Conservation (phyloP, 1,140 invertebrate species). For the Drosophila ogumai region DNA sequence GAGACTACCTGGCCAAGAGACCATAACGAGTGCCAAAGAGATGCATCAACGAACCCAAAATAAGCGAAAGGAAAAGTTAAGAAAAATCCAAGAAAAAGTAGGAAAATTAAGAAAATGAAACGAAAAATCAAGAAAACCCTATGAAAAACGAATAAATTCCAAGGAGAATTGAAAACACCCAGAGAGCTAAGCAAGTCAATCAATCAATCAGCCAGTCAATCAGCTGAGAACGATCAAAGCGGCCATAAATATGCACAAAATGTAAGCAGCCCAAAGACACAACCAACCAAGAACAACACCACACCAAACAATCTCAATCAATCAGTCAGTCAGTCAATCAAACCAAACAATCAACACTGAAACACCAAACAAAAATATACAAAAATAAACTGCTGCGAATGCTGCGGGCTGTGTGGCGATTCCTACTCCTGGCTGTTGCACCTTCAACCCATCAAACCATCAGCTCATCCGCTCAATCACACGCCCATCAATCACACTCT, state of each 20-base stretch:
- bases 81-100: no score
- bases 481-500: constrained; percentile 19
- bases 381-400: constrained; percentile 34
- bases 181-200: constrained; percentile 1
- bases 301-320: constrained; percentile 43
- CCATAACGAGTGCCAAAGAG: constrained; percentile 6
- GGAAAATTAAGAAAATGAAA: neutral
- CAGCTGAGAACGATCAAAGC: constrained; percentile 36
- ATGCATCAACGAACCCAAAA: constrained; percentile 6
- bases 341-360: constrained; percentile 39
- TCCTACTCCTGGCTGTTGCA: constrained; percentile 66
- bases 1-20: constrained; percentile 46
- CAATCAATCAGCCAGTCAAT: constrained; percentile 1
- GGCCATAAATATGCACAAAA: constrained; percentile 55
- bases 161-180: constrained; percentile 1
- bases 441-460: constrained; percentile 58
- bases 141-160: constrained; percentile 2
- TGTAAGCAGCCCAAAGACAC: constrained; percentile 52
- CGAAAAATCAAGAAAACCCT: neutral
- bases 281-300: constrained; percentile 31
- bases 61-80: neutral
- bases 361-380: constrained; percentile 24
- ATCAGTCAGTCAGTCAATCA: constrained; percentile 33
- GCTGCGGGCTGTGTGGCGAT: constrained; percentile 56
- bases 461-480: constrained; percentile 9